Conservation (phyloP, 2,888 invertebrate genomes). For the Aspidiotus rigidus region DNA sequence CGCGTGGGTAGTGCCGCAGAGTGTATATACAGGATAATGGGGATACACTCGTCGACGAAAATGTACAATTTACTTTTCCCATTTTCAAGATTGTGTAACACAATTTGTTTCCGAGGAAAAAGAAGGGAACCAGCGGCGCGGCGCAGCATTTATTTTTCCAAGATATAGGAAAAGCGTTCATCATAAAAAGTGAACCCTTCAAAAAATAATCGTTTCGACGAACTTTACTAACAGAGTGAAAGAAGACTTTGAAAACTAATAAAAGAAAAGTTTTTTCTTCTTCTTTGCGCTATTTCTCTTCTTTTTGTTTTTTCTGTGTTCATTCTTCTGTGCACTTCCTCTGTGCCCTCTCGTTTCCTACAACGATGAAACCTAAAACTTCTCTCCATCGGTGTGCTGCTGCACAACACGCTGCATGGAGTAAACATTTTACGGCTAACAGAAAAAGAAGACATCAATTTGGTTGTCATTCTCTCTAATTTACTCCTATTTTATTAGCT, state of each 20-base stretch:
- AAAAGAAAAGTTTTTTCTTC: constrained; percentile 29
- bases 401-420: neutral
- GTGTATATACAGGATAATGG: too few species aligned
- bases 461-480: constrained; percentile 33
- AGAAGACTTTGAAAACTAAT: constrained; percentile 27
- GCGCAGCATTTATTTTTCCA: too few species aligned
- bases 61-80: too few species aligned
- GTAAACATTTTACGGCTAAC: constrained; percentile 29
- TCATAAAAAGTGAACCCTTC: neutral
- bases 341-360: neutral
- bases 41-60: too few species aligned
- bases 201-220: constrained; percentile 1
- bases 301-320: neutral
- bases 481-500: constrained; percentile 34
- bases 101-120: too few species aligned
- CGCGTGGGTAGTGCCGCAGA: too few species aligned
- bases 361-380: constrained; percentile 28
- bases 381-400: constrained; percentile 7
- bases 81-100: too few species aligned
- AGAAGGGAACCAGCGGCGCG: too few species aligned
- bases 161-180: neutral
- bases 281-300: constrained; percentile 5
- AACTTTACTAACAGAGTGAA: neutral
- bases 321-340: neutral
- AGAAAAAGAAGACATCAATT: constrained; percentile 33